A percentile compares a stretch with the other conserved stretches of the same genome.
phyloP scores from a whole-genome alignment of 2,888 invertebrate species.

The Eustalomyia histrio region DNA sequence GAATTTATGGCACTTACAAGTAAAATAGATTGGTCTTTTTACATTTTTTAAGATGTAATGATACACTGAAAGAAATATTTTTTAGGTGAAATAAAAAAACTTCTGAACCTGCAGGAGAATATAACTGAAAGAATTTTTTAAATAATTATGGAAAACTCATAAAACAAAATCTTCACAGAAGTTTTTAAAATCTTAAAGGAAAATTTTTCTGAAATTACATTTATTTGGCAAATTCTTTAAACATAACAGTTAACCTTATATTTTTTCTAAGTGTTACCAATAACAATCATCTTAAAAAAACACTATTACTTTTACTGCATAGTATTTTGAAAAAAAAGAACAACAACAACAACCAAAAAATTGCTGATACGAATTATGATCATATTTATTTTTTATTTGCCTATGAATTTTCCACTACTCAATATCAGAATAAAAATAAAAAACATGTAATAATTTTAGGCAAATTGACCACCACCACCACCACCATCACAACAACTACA shows the following conservation, averaged over 20 bases:
- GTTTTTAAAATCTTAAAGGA: too few species aligned
- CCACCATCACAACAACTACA: background rate
- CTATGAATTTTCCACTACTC: conserved; percentile 38
- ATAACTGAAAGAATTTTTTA: too few species aligned
- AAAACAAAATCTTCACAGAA: too few species aligned
- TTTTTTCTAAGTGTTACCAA: background rate
- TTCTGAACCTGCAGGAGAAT: too few species aligned
- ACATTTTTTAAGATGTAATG: background rate
- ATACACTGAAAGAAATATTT: conserved; percentile 29
- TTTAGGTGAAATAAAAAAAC: background rate
- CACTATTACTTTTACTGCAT: background rate
- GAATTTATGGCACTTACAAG: conserved; percentile 52
- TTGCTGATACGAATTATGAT: conserved; percentile 58
- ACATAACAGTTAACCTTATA: too few species aligned
- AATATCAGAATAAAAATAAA: conserved; percentile 13
- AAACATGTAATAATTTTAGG: conserved; percentile 43
- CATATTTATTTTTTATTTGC: conserved; percentile 50
- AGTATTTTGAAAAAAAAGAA: conserved; percentile 34
- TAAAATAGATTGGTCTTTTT: conserved; percentile 26
- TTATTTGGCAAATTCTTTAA: too few species aligned
- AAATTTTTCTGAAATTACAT: too few species aligned
- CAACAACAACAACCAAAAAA: too few species aligned
- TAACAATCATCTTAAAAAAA: conserved; percentile 19
- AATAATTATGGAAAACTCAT: too few species aligned
- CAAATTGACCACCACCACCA: conserved; percentile 50